phyloP scores from a whole-genome alignment of 2,888 invertebrate species.

The Eristalis pertinax region DNA sequence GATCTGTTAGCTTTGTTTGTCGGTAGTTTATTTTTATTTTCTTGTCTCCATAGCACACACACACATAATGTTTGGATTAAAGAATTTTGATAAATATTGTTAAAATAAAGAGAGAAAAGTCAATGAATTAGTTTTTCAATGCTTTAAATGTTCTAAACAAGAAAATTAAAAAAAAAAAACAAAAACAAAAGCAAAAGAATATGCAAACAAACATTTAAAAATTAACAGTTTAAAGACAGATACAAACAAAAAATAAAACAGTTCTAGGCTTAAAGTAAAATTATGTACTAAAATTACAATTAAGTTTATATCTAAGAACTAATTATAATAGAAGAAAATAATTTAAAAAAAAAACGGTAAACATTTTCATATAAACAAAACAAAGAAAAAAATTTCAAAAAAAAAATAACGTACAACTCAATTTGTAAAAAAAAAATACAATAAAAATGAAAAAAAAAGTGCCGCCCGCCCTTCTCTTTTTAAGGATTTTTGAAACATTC shows the following conservation, averaged over 20 bases:
- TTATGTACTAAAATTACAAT: conserved; percentile 68
- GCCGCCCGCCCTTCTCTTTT: conserved; percentile 66
- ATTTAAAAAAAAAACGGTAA: conserved; percentile 29
- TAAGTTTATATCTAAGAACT: conserved; percentile 70
- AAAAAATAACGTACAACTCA: conserved; percentile 67
- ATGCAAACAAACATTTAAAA: conserved; percentile 38
- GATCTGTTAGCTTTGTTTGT: conserved; percentile 10
- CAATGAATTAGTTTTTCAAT: conserved; percentile 66
- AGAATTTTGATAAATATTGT: conserved; percentile 15
- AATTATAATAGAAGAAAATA: conserved; percentile 63
- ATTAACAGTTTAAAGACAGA: conserved; percentile 27
- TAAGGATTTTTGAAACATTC: conserved; percentile 45
- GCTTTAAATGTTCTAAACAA: conserved; percentile 71
- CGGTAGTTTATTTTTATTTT: not conserved
- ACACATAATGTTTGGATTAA: conserved; percentile 2
- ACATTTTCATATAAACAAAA: conserved; percentile 65
- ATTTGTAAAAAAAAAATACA: conserved; percentile 63
- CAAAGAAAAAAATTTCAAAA: conserved; percentile 32
- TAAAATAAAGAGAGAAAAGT: conserved; percentile 36
- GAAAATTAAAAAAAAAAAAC: conserved; percentile 21
- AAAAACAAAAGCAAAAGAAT: no score
- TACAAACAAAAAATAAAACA: conserved; percentile 46
- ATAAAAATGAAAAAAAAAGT: conserved; percentile 55
- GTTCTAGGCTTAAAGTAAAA: conserved; percentile 65
- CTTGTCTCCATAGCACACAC: conserved; percentile 6